Evolutionary conservation across 2,113 vertebrate genomes (phyloP).

Genomic region (Bettongia penicillata): DNA sequence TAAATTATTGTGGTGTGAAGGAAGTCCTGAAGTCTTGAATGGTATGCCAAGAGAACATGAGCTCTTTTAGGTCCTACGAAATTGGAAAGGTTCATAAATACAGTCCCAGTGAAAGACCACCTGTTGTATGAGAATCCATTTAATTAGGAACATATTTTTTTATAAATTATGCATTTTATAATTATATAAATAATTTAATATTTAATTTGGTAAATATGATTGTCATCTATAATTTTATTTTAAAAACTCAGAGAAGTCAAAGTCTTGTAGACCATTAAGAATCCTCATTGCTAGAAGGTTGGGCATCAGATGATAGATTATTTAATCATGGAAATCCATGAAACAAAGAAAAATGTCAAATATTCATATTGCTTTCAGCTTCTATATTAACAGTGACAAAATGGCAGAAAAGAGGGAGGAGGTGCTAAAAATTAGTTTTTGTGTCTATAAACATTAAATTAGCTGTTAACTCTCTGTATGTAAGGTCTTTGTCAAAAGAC

Average conservation of each 20-base stretch:
- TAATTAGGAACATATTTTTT: not conserved
- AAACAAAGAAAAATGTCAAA: not conserved
- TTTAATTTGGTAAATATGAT: not conserved
- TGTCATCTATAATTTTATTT: not conserved
- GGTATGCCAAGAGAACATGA: not conserved
- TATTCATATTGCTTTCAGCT: not conserved
- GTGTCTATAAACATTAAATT: not conserved
- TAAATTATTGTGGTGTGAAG: not conserved
- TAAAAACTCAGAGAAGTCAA: not conserved
- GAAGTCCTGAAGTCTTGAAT: not conserved
- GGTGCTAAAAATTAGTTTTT: not conserved
- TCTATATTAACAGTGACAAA: not conserved
- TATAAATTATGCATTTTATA: too few relatives aligned
- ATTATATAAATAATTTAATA: too few relatives aligned
- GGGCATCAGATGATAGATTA: not conserved
- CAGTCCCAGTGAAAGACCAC: not conserved
- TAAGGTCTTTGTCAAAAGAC: not conserved
- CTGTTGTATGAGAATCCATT: not conserved
- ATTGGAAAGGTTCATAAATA: not conserved
- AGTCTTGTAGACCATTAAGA: not conserved
- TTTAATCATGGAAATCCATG: not conserved
- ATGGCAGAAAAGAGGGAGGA: not conserved
- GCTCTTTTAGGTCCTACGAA: not conserved
- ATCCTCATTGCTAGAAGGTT: not conserved
- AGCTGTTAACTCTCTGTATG: not conserved